These are phyloP conservation scores for Takifugu rubripes DNA, from an alignment of 2,797 vertebrate species.

Conservation along the genomic window DNA sequence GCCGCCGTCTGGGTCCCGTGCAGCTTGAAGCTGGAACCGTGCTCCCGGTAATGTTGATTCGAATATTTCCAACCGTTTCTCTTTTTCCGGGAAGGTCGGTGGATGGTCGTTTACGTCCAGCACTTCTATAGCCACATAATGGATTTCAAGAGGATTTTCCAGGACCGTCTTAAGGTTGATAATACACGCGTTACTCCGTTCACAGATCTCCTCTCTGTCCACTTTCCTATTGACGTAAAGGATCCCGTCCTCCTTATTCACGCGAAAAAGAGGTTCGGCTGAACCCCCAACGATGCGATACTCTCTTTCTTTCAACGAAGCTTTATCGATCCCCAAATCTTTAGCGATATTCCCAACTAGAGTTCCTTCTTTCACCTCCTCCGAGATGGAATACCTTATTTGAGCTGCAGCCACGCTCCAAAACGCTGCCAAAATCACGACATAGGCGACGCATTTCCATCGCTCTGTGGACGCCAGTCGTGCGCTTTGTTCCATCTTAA, in stretches of 20 bases:
- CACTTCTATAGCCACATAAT: slow-evolving; percentile 54
- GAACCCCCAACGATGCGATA: slow-evolving; percentile 47
- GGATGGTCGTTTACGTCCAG: slow-evolving; percentile 65
- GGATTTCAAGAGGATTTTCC: slow-evolving; percentile 62
- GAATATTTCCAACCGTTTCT: slow-evolving; percentile 50
- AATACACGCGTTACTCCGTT: slow-evolving; percentile 47
- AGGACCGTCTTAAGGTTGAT: slow-evolving; percentile 67
- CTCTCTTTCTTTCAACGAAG: slow-evolving; percentile 28
- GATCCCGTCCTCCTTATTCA: slow-evolving; percentile 44
- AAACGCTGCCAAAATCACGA: slow-evolving; percentile 19
- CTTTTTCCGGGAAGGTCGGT: slow-evolving; percentile 41
- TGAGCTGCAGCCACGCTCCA: slow-evolving; percentile 29
- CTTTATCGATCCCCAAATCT: slow-evolving; percentile 46
- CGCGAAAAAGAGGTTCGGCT: slow-evolving; percentile 35
- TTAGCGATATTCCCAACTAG: slow-evolving; percentile 61
- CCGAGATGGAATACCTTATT: slow-evolving; percentile 54
- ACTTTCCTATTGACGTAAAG: slow-evolving; percentile 61
- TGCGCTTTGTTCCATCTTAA: slow-evolving; percentile 34
- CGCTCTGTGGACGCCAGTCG: background rate
- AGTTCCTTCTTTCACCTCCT: slow-evolving; percentile 57
- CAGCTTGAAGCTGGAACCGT: slow-evolving; percentile 49
- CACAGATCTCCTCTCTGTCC: slow-evolving; percentile 71
- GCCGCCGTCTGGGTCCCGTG: slow-evolving; percentile 51
- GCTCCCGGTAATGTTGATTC: slow-evolving; percentile 42
- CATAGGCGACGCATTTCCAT: slow-evolving; percentile 13